Evolutionary conservation across 2,797 vertebrate species (phyloP), one percentile per base, ranked within the genome.

Genomic region (Platalea minor): DNA sequence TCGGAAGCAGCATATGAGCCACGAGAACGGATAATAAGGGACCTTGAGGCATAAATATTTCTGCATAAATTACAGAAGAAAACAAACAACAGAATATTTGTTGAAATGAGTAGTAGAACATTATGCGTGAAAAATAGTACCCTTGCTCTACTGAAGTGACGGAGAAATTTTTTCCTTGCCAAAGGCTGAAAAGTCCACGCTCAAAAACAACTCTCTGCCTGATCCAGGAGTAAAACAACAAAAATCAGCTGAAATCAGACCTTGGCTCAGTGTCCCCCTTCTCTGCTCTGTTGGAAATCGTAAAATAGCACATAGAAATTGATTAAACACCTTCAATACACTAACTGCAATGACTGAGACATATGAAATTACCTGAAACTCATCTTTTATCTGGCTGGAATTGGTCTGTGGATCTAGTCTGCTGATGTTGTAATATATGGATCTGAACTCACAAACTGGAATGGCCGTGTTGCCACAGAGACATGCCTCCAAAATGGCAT

Each of bases 361-460:
- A 72, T 7, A 21, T 0, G 14, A 69, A 94, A 77, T 90, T 96
- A 99, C 99, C 99, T 99, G 99, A 97, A 99, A 99, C 95, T 99
- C 99, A 46, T 99, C 99, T 98, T 99, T 99, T 95, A 99, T 99
- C 97, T 99, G 99, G 97, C 99, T 99, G 98, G 99, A 99, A 98
- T 99, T 99, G 90, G 99, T 99, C 98, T 99, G 99, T 29, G 99
- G 99, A 95, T 99, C 99, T 96, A 99, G 97, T 89, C 99, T 98
- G 98, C 99, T 99, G 98, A 99, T 99, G 96, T 99, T 99, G 98
- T 99, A 99, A 96, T 99, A 99, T 89, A 99, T 98, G 53, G 99
- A 99, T 97, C 99, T 98, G 98, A 99, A 99, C 95, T 99, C 99
- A 65, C 99, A 99, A 95, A 99, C 99, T 2, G 99, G 99, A 93